These are phyloP conservation scores for Choreutis nemorana DNA, from an alignment of 2,888 invertebrate species.

Conservation along the genomic window DNA sequence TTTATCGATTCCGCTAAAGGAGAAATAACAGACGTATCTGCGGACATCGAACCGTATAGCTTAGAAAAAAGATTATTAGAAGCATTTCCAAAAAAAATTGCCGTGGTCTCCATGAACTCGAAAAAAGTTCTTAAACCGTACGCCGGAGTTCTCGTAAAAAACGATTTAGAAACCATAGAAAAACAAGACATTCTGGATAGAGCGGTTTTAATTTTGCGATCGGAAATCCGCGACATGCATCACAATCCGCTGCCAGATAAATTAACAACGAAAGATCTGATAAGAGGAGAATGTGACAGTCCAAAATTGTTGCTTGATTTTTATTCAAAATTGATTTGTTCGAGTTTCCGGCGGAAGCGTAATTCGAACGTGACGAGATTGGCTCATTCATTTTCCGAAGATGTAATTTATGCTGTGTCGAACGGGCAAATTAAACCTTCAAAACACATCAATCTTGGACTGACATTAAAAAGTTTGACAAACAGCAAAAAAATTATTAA, in stretches of 20 bases:
- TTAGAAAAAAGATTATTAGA: constrained; percentile 1
- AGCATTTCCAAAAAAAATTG: constrained; percentile 1
- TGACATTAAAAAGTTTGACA: no score
- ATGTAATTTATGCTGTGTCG: constrained; percentile 1
- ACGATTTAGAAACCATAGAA: constrained; percentile 1
- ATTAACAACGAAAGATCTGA: constrained; percentile 1
- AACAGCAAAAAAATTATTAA: constrained; percentile 2
- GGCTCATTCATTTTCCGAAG: constrained; percentile 1
- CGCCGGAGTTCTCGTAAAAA: constrained; percentile 1
- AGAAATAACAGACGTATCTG: neutral
- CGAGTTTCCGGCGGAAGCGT: constrained; percentile 1
- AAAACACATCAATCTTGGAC: constrained; percentile 1
- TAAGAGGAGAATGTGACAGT: constrained; percentile 1
- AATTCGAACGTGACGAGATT: constrained; percentile 1
- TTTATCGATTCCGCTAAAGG: constrained; percentile 1
- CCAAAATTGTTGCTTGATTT: constrained; percentile 1
- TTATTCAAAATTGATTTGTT: constrained; percentile 1
- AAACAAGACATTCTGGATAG: neutral
- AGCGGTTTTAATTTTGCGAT: constrained; percentile 1
- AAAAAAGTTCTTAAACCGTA: constrained; percentile 4
- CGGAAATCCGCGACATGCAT: neutral
- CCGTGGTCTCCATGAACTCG: constrained; percentile 1
- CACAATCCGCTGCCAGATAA: constrained; percentile 1
- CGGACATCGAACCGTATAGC: constrained; percentile 1
- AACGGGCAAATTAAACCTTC: constrained; percentile 2